Conservation (phyloP, 2,797 vertebrate species). For the Monodelphis domestica region DNA sequence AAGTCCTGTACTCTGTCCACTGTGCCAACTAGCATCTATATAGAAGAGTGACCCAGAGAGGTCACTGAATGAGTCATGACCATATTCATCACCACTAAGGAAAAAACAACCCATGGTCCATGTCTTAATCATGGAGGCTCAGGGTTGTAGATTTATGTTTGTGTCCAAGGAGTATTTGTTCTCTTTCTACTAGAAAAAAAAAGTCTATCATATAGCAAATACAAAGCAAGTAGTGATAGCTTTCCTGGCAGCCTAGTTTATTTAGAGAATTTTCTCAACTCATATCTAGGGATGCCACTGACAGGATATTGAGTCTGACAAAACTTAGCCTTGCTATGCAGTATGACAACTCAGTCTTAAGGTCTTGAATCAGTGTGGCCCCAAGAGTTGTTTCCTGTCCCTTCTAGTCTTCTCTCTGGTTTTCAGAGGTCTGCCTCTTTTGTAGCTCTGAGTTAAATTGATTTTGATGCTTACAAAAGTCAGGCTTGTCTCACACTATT, state of each 20-base stretch:
- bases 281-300: not conserved
- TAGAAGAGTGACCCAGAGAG: not conserved
- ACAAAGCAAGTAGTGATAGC: constrained; percentile 7
- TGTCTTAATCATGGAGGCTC: not conserved
- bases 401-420: not conserved
- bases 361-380: not conserved
- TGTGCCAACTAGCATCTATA: not conserved
- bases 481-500: not conserved
- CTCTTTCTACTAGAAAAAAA: not conserved
- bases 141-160: not conserved
- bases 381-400: not conserved
- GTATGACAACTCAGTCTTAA: not conserved
- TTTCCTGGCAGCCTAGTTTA: constrained; percentile 13
- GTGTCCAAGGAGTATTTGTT: not conserved
- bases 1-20: not conserved
- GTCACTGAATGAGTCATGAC: not conserved
- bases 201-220: not conserved
- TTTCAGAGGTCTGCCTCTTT: not conserved
- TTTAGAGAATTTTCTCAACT: not conserved
- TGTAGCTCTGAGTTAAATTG: not conserved
- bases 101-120: not conserved
- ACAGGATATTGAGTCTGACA: not conserved
- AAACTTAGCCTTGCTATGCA: not conserved
- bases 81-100: not conserved
- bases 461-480: not conserved